Evolutionary conservation across 2,113 vertebrate genomes (phyloP).

Genomic region (Lanius collurio): DNA sequence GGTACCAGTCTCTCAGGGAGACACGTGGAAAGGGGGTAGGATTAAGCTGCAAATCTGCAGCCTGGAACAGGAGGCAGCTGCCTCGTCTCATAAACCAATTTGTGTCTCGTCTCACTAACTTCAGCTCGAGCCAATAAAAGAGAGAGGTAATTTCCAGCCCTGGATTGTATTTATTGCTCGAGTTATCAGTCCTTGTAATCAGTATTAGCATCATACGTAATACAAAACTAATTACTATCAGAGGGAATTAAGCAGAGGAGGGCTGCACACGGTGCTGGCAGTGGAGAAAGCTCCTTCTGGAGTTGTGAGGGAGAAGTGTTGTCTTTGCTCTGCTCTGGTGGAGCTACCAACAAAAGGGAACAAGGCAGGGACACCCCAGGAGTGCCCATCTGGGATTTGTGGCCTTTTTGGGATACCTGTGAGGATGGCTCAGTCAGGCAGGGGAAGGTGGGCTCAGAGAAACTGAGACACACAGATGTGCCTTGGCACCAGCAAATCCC

Average conservation of each 20-base stretch:
- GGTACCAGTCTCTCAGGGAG: neutral
- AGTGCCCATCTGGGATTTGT: no score
- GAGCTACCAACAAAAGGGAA: accelerated
- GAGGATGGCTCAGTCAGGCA: neutral
- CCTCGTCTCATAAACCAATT: conserved; percentile 25
- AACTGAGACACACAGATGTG: neutral
- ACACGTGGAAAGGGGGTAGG: neutral
- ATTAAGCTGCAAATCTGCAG: neutral
- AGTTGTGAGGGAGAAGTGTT: neutral
- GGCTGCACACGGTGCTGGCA: neutral
- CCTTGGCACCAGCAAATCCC: neutral
- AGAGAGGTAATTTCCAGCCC: conserved; percentile 55
- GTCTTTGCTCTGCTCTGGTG: neutral
- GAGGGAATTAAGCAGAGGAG: neutral
- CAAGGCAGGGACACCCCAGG: neutral
- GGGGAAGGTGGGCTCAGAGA: neutral
- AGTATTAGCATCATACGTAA: conserved; percentile 44
- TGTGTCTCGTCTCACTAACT: conserved; percentile 14
- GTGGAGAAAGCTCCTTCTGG: neutral
- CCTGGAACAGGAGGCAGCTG: conserved; percentile 2
- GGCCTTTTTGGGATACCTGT: neutral
- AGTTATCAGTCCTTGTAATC: conserved; percentile 67
- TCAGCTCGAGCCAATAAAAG: conserved; percentile 2
- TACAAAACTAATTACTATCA: conserved; percentile 63
- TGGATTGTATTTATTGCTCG: conserved; percentile 47